Evolutionary conservation across 35 echinoderm and acorn worm genomes (phyloP), one percentile per base, ranked within the genome.

Genomic region (Strongylocentrotus purpuratus): DNA sequence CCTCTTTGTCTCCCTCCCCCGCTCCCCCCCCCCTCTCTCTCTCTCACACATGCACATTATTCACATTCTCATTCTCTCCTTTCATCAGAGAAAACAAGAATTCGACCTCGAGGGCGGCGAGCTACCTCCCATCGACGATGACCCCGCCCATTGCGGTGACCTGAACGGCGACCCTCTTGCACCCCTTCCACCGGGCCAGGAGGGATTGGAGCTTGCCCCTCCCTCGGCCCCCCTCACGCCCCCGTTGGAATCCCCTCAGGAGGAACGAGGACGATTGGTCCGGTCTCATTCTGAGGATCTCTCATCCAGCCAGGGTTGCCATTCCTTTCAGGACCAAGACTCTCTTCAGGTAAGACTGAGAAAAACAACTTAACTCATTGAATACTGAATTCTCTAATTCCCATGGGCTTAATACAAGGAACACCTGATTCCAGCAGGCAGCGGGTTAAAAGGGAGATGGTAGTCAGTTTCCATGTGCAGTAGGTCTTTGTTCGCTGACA

Each of bases 141-240:
- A 58, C 46, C 45, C 45, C 17, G 91, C 35, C 14, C 46, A 47
- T 18, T 32, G 46, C 2, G 48, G 41, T 5, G 46, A 93, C n/a
- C 46, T 48, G 25, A 58, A 93, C 45, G 91, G 91, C 13, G 48
- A 58, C 91, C 91, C 45, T 13, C 45, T n/a, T 5, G 91, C 45
- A 31, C 46, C 33, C 28, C 32, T 25, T 12, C 32, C 31, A 28
- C n/a, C 45, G 6, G 91, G 91, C 46, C 33, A 50, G 45, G 91
- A 58, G 20, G 91, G 48, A 33, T 4, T 47, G 31, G 33, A 50
- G 45, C 91, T 46, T 4, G 91, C 45, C 46, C 87, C 45, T 33
- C 32, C 87, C n/a, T 33, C 87, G 7, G 33, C 87, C 4, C 91
- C 91, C 91, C 91, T 93, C 46, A 93, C 91, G 10, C 91, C 91